A percentile compares a stretch with the other conserved stretches of the same genome.
phyloP scores from a whole-genome alignment of 2,797 vertebrate genomes.

The Simalia tracyae region DNA sequence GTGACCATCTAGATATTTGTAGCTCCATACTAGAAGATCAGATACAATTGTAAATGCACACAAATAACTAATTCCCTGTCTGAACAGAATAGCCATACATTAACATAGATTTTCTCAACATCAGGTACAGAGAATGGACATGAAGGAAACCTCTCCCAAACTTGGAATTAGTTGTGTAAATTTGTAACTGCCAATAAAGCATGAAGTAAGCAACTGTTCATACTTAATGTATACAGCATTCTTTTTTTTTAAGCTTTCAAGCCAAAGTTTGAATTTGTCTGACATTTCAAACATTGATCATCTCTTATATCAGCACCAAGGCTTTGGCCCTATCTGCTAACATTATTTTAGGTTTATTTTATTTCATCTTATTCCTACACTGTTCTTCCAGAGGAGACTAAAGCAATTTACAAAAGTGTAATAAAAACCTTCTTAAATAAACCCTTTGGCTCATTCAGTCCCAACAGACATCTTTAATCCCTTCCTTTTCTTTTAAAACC shows the following conservation, averaged over 20 bases:
- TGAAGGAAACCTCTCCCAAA: background rate
- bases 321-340: background rate
- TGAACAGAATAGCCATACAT: background rate
- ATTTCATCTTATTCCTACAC: background rate
- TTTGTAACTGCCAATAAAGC: background rate
- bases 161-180: background rate
- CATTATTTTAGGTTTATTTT: background rate
- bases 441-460: background rate
- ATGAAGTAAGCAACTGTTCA: background rate
- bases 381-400: background rate
- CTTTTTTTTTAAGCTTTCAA: background rate
- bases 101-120: background rate
- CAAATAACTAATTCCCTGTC: background rate
- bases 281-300: background rate
- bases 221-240: background rate
- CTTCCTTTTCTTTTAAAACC: background rate
- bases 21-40: background rate
- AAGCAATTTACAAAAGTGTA: background rate
- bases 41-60: background rate
- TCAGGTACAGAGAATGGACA: background rate
- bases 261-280: background rate
- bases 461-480: background rate
- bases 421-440: background rate
- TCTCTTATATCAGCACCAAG: background rate
- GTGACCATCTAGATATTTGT: background rate